Percentiles rank a stretch among this genome's conserved stretches.
These are phyloP conservation scores for Drosophila nr. fundita DNA, from an alignment of 2,888 invertebrate genomes.

Conservation along the genomic window DNA sequence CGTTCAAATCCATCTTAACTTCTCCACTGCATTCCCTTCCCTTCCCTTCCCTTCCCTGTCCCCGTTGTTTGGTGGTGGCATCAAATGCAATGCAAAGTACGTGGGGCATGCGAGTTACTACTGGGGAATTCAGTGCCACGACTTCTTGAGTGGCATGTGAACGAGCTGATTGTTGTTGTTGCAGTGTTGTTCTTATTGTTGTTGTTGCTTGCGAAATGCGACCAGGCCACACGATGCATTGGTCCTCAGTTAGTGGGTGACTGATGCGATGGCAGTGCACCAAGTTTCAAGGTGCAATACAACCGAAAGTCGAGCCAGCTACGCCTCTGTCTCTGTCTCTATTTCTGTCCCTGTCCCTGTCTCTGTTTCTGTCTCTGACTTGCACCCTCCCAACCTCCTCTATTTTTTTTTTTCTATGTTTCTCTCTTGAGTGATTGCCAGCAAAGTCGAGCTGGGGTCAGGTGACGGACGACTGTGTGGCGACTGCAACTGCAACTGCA, in stretches of 20 bases:
- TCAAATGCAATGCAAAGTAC: conserved; percentile 57
- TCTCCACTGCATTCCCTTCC: conserved; percentile 7
- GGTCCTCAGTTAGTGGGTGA: conserved; percentile 76
- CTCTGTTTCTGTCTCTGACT: conserved; percentile 7
- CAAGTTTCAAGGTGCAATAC: conserved; percentile 73
- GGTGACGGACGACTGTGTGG: conserved; percentile 68
- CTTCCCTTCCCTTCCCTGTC: neutral
- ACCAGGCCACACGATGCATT: conserved; percentile 62
- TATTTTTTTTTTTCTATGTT: conserved; percentile 7
- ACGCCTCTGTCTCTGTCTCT: conserved; percentile 45
- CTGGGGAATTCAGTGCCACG: conserved; percentile 71
- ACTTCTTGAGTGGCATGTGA: conserved; percentile 79
- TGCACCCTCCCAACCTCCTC: neutral
- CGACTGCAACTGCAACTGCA: conserved; percentile 35
- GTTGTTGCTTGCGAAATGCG: conserved; percentile 69
- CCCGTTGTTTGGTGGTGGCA: neutral
- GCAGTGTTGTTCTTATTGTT: conserved; percentile 17
- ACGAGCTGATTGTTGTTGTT: conserved; percentile 60
- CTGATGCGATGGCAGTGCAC: conserved; percentile 67
- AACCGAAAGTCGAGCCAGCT: conserved; percentile 64
- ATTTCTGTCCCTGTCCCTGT: neutral
- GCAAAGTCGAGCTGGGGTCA: conserved; percentile 70
- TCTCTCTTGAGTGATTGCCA: conserved; percentile 69
- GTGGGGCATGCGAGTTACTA: conserved; percentile 60
- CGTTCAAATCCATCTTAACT: conserved; percentile 75